Base-by-base conservation (phyloP, 2,888 invertebrate genomes). In the Rotaria macrura region DNA sequence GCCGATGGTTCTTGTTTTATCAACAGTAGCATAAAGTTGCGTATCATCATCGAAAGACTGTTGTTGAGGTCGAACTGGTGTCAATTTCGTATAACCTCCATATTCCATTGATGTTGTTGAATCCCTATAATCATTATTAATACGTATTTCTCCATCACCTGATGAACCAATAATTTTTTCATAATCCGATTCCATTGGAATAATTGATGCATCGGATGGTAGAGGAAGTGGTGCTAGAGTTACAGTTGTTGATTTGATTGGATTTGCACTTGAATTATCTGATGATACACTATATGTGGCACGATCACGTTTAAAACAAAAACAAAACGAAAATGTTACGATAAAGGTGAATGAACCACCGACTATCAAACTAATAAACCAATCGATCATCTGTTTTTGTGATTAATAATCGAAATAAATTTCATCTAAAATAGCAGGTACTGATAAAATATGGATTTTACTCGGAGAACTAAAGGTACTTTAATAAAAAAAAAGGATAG, bases 291-390 rank as follows among this genome's bases (percentile, higher is more conserved):
- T 79, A 14, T 79, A 79, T 79, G 79, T 79, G 14, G 79, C 79
- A 79, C 79, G 79, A 79, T 79, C 79, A 79, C 79, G 79, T 79
- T 79, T 79, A 25, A 79, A 43, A 79, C 79, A 79, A 25, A 40
- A 79, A 43, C 79, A 79, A n/a, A 79, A 79, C n/a, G 43, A 43
- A 79, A 79, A 43, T 3, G 79, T 43, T n/a, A 79, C 43, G 10
- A 79, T 25, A 25, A 40, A 43, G 23, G 25, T 23, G 7, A 40
- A 25, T 43, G 34, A 65, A 65, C 65, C 34, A 29, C 29, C 14
- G 34, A 65, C 5, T 14, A 65, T 12, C 29, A 65, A n/a, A 65
- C 65, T 79, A 43, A 25, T 25, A 12, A 79, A n/a, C n/a, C 40
- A 79, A 43, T 79, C 43, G 25, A 43, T 79, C 43, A 79, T 79